A percentile compares a stretch with the other conserved stretches of the same genome.
phyloP scores from a whole-genome alignment of 2,113 vertebrate species.

The Tragelaphus strepsiceros region DNA sequence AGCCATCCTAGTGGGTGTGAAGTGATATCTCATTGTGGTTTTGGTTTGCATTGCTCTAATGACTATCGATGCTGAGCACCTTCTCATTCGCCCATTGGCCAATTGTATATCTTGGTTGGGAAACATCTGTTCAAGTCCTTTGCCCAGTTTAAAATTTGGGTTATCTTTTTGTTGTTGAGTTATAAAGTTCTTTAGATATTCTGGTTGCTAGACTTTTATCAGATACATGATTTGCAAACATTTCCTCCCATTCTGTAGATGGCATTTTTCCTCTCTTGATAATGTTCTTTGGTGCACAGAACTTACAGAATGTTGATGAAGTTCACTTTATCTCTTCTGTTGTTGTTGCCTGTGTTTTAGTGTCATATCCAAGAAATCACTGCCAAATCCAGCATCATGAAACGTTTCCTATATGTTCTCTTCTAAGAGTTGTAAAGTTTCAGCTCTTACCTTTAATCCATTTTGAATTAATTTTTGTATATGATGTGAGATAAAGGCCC shows the following conservation, averaged over 20 bases:
- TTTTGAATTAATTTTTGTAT: background rate
- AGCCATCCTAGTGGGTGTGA: background rate
- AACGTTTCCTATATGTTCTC: background rate
- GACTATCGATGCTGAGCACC: background rate
- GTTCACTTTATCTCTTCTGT: background rate
- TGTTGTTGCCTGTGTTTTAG: background rate
- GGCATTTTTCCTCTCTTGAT: background rate
- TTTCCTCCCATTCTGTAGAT: background rate
- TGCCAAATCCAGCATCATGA: background rate
- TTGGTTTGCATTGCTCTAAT: background rate
- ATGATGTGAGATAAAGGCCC: background rate
- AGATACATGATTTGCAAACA: background rate
- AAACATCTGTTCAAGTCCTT: background rate
- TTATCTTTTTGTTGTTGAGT: background rate
- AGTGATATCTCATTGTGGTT: background rate
- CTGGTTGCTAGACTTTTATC: background rate
- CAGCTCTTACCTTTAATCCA: background rate
- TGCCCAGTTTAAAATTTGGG: background rate
- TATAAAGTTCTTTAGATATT: background rate
- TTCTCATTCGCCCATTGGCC: background rate
- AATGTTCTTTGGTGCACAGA: background rate
- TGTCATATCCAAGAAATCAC: background rate
- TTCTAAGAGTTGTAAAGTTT: background rate
- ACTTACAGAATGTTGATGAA: background rate
- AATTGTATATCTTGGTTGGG: background rate